phyloP scores from a whole-genome alignment of 2,113 vertebrate species.

The Sinocyclocheilus maitianheensis region DNA sequence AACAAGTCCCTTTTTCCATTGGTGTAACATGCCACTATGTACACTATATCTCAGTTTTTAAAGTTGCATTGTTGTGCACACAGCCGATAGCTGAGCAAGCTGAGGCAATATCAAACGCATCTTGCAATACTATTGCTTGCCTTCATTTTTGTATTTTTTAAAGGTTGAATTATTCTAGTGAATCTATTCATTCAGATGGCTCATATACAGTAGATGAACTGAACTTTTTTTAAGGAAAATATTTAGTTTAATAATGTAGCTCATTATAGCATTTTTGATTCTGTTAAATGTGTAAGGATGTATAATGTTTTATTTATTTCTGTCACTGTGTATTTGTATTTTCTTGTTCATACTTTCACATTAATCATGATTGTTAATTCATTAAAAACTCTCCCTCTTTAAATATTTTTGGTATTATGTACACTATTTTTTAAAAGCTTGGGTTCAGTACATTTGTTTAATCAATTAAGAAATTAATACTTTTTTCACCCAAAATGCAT shows the following conservation, averaged over 20 bases:
- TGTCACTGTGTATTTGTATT: not conserved
- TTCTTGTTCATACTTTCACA: not conserved
- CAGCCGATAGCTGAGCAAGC: not conserved
- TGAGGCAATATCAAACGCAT: not conserved
- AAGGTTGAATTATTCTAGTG: not conserved
- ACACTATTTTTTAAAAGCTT: not conserved
- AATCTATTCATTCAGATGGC: not conserved
- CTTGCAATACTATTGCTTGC: not conserved
- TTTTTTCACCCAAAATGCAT: not conserved
- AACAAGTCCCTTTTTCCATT: not conserved
- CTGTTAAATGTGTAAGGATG: not conserved
- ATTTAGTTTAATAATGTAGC: not conserved
- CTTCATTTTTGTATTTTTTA: not conserved
- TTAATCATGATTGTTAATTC: not conserved
- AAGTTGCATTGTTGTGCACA: not conserved
- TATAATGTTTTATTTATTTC: not conserved
- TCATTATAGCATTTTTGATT: not conserved
- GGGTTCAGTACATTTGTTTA: not conserved
- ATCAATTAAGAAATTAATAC: not conserved
- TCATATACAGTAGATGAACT: not conserved
- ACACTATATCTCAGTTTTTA: not conserved
- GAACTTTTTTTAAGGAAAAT: not conserved
- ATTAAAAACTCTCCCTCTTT: not conserved
- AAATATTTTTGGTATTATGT: not conserved
- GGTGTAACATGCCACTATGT: not conserved